Evolutionary conservation across 1,140 invertebrate genomes (phyloP).

Genomic region (Bombus impatiens): DNA sequence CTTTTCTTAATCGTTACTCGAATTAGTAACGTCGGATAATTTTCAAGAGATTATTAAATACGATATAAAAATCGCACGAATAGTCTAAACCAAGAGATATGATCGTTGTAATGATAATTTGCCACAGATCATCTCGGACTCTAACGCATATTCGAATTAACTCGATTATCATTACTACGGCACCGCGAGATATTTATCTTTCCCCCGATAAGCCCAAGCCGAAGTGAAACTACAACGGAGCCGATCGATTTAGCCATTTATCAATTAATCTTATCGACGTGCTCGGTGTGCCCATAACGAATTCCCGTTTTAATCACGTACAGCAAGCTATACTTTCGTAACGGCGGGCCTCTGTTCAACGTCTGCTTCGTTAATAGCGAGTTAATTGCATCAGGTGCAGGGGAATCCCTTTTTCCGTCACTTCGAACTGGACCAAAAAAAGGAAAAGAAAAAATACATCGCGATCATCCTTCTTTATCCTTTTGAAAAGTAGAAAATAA

Average conservation of each 20-base stretch:
- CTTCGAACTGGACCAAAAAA: constrained; percentile 53
- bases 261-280: constrained; percentile 75
- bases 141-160: constrained; percentile 56
- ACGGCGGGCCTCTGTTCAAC: constrained; percentile 68
- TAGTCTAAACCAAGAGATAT: constrained; percentile 29
- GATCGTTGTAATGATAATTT: constrained; percentile 53
- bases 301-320: constrained; percentile 72
- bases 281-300: constrained; percentile 64
- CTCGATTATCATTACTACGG: constrained; percentile 60
- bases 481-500: too few species aligned
- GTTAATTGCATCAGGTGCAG: constrained; percentile 75
- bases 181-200: constrained; percentile 67
- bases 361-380: constrained; percentile 72
- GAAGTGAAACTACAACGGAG: constrained; percentile 62
- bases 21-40: too few species aligned
- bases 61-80: not conserved
- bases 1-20: too few species aligned
- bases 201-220: constrained; percentile 30
- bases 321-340: constrained; percentile 66
- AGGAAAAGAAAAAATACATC: constrained; percentile 20
- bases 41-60: too few species aligned
- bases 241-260: constrained; percentile 71
- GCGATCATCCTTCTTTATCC: not conserved
- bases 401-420: constrained; percentile 70
- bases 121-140: constrained; percentile 29